Percentiles rank a stretch among this genome's conserved stretches.
phyloP scores from a whole-genome alignment of 2,797 vertebrate species.

The Brachyrhaphis roseni region DNA sequence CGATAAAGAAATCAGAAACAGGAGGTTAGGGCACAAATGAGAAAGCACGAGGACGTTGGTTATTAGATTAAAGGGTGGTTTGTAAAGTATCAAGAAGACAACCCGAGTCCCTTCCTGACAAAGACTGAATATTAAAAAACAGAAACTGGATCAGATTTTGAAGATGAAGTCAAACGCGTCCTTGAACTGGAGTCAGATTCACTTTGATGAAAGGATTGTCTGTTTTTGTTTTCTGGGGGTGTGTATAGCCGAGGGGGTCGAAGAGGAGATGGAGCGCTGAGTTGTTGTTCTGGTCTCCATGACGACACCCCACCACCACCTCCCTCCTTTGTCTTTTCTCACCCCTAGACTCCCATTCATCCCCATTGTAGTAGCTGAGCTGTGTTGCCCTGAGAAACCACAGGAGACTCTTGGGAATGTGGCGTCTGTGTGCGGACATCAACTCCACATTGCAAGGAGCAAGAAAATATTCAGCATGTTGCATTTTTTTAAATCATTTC shows the following conservation, averaged over 20 bases:
- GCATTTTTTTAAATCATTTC: not conserved
- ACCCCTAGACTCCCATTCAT: conserved; percentile 78
- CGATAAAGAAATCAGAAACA: conserved; percentile 8
- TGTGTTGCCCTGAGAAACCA: conserved; percentile 77
- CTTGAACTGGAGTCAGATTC: not conserved
- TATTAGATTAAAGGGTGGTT: conserved; percentile 51
- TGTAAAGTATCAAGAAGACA: conserved; percentile 24
- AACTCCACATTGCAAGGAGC: not conserved
- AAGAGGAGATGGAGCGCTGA: conserved; percentile 62
- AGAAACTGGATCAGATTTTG: not conserved
- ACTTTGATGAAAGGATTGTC: conserved; percentile 4
- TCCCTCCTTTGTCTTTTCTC: conserved; percentile 62
- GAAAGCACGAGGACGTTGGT: conserved; percentile 37
- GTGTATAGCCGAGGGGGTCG: conserved; percentile 36
- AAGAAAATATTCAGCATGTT: not conserved
- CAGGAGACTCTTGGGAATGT: conserved; percentile 75
- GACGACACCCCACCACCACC: conserved; percentile 54
- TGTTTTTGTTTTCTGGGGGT: conserved; percentile 43
- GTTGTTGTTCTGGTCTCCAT: conserved; percentile 74
- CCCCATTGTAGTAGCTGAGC: conserved; percentile 76
- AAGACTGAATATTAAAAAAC: not conserved
- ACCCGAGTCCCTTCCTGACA: not conserved
- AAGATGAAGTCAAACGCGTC: not conserved
- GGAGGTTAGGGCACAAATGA: conserved; percentile 29
- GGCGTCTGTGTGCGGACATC: conserved; percentile 39